These are phyloP conservation scores for Martes martes DNA, from an alignment of 2,113 vertebrate genomes.

Conservation along the genomic window DNA sequence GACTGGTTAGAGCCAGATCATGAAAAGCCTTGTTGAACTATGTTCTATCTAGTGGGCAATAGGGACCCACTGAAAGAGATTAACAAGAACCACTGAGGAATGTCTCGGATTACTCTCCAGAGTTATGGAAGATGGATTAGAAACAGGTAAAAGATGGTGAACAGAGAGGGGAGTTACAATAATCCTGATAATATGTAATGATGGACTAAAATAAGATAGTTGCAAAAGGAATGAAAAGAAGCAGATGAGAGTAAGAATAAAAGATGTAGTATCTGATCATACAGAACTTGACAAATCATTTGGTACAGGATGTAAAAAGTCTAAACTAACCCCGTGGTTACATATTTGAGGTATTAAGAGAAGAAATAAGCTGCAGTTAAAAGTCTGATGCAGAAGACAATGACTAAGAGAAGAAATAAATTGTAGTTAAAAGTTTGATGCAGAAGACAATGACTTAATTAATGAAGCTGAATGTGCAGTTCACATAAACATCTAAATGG, in stretches of 20 bases:
- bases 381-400: not conserved
- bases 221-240: not conserved
- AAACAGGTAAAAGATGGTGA: not conserved
- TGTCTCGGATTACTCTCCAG: not conserved
- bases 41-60: not conserved
- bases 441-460: not conserved
- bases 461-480: not conserved
- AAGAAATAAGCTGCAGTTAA: not conserved
- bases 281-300: not conserved
- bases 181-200: not conserved
- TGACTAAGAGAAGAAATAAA: no score
- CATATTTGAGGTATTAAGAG: not conserved
- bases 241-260: not conserved
- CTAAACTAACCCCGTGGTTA: not conserved
- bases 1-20: not conserved
- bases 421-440: no score
- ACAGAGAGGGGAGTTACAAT: not conserved
- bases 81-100: not conserved
- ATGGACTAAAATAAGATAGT: not conserved
- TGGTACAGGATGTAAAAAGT: not conserved
- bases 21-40: not conserved
- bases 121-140: not conserved
- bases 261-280: not conserved
- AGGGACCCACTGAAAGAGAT: not conserved
- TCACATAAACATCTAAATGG: not conserved